Conservation (phyloP, 2,113 vertebrate species). For the Aegotheles bennettii region DNA sequence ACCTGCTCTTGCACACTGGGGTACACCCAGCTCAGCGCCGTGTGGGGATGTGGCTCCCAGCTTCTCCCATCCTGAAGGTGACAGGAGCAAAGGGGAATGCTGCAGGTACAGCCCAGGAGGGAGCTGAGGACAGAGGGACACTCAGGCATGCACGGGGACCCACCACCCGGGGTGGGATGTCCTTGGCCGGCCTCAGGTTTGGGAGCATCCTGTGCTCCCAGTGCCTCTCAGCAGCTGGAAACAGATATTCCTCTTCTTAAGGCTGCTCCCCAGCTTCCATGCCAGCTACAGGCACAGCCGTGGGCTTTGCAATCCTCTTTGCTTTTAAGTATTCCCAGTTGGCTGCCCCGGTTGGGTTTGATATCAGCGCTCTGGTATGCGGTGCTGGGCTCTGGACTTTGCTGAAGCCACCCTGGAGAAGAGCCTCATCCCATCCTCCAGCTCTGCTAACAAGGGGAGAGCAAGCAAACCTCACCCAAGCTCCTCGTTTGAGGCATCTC, state of each 20-base stretch:
- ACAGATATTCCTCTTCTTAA: neutral
- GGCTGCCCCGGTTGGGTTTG: neutral
- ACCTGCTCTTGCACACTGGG: neutral
- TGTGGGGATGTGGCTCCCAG: fast-evolving
- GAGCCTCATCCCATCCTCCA: neutral
- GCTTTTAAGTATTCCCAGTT: neutral
- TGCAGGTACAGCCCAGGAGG: neutral
- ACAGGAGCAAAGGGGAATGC: neutral
- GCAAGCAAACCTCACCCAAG: neutral
- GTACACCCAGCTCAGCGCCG: neutral
- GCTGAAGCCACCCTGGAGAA: neutral
- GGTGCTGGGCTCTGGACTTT: neutral
- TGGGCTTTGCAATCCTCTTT: neutral
- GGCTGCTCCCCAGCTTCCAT: neutral
- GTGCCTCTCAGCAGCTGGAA: neutral
- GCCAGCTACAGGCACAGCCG: neutral
- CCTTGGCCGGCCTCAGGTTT: neutral
- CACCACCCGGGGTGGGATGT: neutral
- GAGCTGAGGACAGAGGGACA: neutral
- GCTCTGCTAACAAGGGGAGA: neutral
- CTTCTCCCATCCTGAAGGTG: neutral
- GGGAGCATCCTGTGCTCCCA: neutral
- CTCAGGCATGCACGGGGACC: neutral
- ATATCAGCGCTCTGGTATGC: neutral
- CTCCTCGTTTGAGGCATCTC: fast-evolving